These are phyloP conservation scores for Barypeithes pellucidus DNA, from an alignment of 2,888 invertebrate genomes.

Conservation along the genomic window DNA sequence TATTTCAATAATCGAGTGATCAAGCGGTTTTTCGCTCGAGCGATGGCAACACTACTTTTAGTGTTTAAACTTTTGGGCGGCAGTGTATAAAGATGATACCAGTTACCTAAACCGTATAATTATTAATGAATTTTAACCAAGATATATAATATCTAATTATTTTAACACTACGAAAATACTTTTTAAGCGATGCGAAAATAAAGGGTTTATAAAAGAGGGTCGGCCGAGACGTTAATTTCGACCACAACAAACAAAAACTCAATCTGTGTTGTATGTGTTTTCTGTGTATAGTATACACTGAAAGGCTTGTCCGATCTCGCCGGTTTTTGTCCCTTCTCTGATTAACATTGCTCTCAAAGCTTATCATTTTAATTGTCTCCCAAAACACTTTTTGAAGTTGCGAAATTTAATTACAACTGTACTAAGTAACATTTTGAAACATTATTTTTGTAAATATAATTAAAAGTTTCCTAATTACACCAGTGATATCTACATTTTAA, in stretches of 20 bases:
- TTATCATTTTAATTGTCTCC: conserved; percentile 21
- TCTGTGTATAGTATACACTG: conserved; percentile 10
- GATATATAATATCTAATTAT: background rate
- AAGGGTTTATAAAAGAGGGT: background rate
- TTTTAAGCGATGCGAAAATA: background rate
- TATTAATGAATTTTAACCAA: background rate
- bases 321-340: conserved; percentile 1
- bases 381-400: conserved; percentile 8
- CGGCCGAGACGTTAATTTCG: conserved; percentile 9
- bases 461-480: conserved; percentile 12
- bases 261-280: conserved; percentile 20
- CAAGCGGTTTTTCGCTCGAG: too few species aligned
- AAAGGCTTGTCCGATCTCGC: background rate
- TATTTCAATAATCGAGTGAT: too few species aligned
- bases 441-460: background rate
- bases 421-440: background rate
- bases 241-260: conserved; percentile 20
- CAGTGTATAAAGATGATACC: too few species aligned
- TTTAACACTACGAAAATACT: conserved; percentile 1
- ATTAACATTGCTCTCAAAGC: conserved; percentile 12
- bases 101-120: too few species aligned
- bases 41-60: too few species aligned
- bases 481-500: background rate
- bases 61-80: too few species aligned
- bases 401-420: conserved; percentile 15